Conservation (phyloP, 1,140 invertebrate species). For the Metopolophium dirhodum region DNA sequence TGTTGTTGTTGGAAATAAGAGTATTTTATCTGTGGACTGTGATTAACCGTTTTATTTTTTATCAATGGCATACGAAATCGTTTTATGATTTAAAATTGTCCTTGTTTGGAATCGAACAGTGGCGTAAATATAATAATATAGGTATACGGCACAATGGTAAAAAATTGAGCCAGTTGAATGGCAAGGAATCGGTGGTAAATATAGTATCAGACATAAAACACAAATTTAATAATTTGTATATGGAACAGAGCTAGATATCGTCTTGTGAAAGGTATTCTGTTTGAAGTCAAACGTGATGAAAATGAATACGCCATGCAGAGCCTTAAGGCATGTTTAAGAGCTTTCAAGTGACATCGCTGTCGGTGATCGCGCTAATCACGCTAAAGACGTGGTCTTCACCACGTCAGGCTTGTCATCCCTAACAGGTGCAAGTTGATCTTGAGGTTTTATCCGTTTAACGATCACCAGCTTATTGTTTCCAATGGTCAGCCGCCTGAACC, state of each 20-base stretch:
- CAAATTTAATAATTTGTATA: background rate
- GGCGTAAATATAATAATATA: too few species aligned
- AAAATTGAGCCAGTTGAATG: too few species aligned
- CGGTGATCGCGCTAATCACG: background rate
- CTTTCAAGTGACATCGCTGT: constrained; percentile 41
- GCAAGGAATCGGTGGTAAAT: too few species aligned
- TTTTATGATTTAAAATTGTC: too few species aligned
- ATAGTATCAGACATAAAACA: too few species aligned
- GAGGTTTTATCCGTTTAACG: constrained; percentile 8
- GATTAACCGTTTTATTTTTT: too few species aligned
- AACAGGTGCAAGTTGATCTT: background rate
- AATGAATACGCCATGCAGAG: constrained; percentile 33
- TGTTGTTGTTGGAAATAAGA: too few species aligned
- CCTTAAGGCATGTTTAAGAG: too few species aligned
- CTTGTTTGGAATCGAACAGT: too few species aligned
- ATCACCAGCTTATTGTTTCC: background rate
- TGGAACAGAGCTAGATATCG: background rate
- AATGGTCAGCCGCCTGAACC: background rate
- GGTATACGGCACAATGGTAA: too few species aligned
- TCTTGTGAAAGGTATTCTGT: background rate
- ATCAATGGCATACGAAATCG: too few species aligned
- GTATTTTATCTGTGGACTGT: too few species aligned
- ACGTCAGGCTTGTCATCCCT: background rate
- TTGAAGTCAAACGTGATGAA: constrained; percentile 32
- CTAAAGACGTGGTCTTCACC: background rate